Conservation (phyloP, 2,888 invertebrate genomes). For the Macrophya annulata region DNA sequence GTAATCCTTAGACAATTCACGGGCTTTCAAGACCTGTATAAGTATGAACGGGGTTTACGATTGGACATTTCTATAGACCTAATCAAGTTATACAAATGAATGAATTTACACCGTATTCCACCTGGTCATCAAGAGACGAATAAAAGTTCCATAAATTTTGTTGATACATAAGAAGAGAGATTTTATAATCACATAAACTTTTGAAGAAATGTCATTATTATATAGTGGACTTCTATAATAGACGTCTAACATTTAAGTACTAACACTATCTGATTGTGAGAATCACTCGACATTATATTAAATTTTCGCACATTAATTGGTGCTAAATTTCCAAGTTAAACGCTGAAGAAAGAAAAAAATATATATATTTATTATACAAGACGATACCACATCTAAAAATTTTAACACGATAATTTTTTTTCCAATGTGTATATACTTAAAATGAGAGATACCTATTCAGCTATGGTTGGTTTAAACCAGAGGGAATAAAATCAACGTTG, state of each 20-base stretch:
- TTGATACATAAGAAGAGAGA: background rate
- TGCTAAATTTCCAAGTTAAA: background rate
- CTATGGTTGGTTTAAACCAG: slow-evolving; percentile 18
- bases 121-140: background rate
- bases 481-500: slow-evolving; percentile 22
- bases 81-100: background rate
- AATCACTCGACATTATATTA: too few relatives aligned
- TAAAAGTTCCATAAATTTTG: background rate
- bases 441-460: background rate
- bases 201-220: too few relatives aligned
- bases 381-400: background rate
- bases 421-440: background rate
- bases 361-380: background rate
- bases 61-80: background rate
- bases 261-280: too few relatives aligned
- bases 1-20: too few relatives aligned
- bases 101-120: background rate
- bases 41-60: background rate
- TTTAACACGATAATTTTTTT: background rate
- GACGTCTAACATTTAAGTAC: too few relatives aligned
- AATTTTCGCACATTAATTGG: too few relatives aligned
- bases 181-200: background rate
- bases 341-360: background rate
- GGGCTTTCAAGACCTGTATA: background rate
- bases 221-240: too few relatives aligned